phyloP scores from a whole-genome alignment of 1,140 invertebrate genomes.

The Ephestia elutella region DNA sequence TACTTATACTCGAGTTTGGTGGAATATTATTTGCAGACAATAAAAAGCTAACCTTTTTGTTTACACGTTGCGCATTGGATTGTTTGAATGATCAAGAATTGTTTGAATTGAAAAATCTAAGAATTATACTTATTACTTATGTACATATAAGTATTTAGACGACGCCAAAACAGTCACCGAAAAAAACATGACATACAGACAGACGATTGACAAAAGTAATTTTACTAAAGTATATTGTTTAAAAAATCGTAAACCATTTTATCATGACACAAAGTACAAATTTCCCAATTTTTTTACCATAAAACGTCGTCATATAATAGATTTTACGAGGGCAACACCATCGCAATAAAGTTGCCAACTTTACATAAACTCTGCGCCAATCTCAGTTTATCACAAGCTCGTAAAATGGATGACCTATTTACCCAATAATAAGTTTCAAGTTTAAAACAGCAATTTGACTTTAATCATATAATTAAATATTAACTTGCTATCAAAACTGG shows the following conservation, averaged over 20 bases:
- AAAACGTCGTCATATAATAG: slow-evolving; percentile 3
- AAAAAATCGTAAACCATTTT: neutral
- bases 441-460: neutral
- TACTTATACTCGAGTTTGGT: neutral
- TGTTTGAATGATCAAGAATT: no score
- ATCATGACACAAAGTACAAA: neutral
- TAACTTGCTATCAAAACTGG: no score
- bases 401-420: slow-evolving; percentile 12
- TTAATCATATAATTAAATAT: no score
- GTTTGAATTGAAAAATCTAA: no score
- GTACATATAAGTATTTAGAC: no score
- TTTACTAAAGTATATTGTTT: neutral
- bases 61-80: no score
- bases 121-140: no score
- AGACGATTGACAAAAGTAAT: no score
- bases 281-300: neutral
- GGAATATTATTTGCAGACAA: neutral
- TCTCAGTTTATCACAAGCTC: neutral
- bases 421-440: slow-evolving; percentile 6
- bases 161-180: no score
- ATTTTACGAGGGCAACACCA: slow-evolving; percentile 6
- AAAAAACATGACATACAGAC: no score
- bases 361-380: slow-evolving; percentile 8
- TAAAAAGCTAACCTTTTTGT: no score
- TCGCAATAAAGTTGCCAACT: slow-evolving; percentile 7